phyloP scores from a whole-genome alignment of 2,797 vertebrate genomes.

The Clarias laeviceps region DNA sequence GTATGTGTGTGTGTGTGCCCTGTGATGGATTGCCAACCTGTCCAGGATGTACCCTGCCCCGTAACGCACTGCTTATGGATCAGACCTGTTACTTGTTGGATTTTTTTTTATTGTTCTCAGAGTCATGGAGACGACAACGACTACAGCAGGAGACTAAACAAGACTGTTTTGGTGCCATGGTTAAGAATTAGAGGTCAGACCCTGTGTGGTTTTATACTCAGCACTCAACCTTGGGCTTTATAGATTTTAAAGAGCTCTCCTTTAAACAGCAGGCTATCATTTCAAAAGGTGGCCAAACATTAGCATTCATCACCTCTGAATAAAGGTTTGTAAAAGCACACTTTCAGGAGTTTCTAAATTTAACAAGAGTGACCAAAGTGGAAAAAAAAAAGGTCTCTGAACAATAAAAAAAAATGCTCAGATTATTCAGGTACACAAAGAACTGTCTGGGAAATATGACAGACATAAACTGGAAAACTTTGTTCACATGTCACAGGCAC shows the following conservation, averaged over 20 bases:
- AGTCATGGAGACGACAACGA: neutral
- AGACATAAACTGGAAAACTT: neutral
- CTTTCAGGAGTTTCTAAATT: conserved; percentile 14
- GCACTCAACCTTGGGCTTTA: conserved; percentile 19
- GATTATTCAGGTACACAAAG: neutral
- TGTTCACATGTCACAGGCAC: neutral
- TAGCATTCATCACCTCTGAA: conserved; percentile 49
- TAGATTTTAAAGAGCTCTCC: conserved; percentile 11
- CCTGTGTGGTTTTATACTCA: neutral
- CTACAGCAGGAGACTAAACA: neutral
- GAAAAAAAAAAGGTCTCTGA: neutral
- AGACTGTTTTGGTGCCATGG: conserved; percentile 13
- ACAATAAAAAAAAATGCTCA: neutral
- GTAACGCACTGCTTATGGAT: neutral
- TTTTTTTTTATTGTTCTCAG: neutral
- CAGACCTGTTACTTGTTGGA: too few relatives aligned
- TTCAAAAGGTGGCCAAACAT: conserved; percentile 52
- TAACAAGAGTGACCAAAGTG: conserved; percentile 4
- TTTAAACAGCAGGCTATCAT: conserved; percentile 46
- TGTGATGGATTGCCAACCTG: too few relatives aligned
- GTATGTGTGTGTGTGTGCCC: too few relatives aligned
- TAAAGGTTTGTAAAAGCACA: conserved; percentile 4
- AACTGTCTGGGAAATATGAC: neutral
- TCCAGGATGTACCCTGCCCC: too few relatives aligned
- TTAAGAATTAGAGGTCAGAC: conserved; percentile 31